Evolutionary conservation across 2,797 vertebrate species (phyloP).

Genomic region (Allenopithecus nigroviridis): DNA sequence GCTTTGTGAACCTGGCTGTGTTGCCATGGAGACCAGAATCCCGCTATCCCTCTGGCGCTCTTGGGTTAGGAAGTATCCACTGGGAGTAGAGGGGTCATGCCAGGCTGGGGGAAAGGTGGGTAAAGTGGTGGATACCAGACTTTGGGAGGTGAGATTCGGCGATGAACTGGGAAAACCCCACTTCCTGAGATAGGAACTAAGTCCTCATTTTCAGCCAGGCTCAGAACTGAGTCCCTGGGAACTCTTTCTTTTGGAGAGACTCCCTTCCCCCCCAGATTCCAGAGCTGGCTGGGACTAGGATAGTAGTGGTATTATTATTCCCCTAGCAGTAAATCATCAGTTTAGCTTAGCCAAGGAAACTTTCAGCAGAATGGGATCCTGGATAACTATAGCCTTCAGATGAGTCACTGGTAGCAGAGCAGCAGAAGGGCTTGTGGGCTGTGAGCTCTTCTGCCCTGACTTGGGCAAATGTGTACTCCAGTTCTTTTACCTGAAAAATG

Average conservation of each 20-base stretch:
- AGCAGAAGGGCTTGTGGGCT: neutral
- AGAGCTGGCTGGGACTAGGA: neutral
- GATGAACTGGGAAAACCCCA: neutral
- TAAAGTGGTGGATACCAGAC: neutral
- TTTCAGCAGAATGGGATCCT: neutral
- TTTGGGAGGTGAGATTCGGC: neutral
- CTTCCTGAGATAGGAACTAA: neutral
- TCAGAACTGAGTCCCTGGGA: neutral
- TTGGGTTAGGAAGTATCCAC: neutral
- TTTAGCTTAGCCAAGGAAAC: neutral
- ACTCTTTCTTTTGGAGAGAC: neutral
- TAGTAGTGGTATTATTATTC: neutral
- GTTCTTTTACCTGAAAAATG: neutral
- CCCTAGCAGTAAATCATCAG: neutral
- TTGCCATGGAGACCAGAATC: conserved; percentile 69
- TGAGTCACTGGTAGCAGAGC: neutral
- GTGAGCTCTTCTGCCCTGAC: neutral
- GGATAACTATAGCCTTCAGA: neutral
- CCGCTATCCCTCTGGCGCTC: neutral
- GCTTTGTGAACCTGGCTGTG: conserved; percentile 1
- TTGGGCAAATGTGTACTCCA: neutral
- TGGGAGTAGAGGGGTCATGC: neutral
- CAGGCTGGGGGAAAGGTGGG: neutral
- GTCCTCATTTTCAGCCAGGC: neutral
- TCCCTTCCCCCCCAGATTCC: neutral